Percentiles rank a stretch among this genome's conserved stretches.
Evolutionary conservation across 2,888 invertebrate genomes (phyloP).

Genomic region (Corbicula japonica): DNA sequence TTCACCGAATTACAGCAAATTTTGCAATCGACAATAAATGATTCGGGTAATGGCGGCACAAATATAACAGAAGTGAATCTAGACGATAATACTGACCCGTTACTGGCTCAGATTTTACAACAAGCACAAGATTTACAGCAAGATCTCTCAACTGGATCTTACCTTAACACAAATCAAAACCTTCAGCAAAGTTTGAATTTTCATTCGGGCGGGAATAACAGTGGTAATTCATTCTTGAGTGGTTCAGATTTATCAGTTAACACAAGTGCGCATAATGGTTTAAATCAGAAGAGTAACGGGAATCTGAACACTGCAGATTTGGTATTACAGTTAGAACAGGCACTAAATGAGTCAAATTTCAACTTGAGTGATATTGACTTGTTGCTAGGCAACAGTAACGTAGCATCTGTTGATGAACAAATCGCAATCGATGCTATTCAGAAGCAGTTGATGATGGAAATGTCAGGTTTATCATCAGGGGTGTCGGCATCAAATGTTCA

Average conservation of each 20-base stretch:
- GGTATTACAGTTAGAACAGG: constrained; percentile 80
- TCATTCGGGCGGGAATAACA: constrained; percentile 36
- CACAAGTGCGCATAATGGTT: constrained; percentile 2
- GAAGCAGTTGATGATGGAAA: constrained; percentile 93
- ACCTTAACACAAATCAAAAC: constrained; percentile 37
- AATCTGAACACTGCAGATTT: constrained; percentile 58
- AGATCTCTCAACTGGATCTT: constrained; percentile 70
- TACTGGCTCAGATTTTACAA: constrained; percentile 94
- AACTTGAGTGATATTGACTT: constrained; percentile 74
- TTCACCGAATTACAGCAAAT: constrained; percentile 72
- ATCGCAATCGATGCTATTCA: constrained; percentile 96
- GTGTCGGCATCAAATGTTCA: constrained; percentile 31
- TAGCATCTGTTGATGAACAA: constrained; percentile 88
- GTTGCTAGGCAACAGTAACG: constrained; percentile 62
- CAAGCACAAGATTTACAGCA: constrained; percentile 92
- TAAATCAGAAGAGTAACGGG: constrained; percentile 5
- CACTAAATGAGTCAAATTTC: constrained; percentile 72
- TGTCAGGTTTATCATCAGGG: constrained; percentile 63
- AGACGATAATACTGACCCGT: constrained; percentile 82
- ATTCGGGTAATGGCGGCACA: neutral
- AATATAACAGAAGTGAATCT: constrained; percentile 69
- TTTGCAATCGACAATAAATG: constrained; percentile 47
- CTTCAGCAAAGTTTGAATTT: constrained; percentile 16
- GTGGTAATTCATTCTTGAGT: constrained; percentile 26
- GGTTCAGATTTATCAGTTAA: constrained; percentile 12